A percentile compares a stretch with the other conserved stretches of the same genome.
These are phyloP conservation scores for Mastomys natalensis DNA, from an alignment of 2,113 vertebrate genomes.

Conservation along the genomic window DNA sequence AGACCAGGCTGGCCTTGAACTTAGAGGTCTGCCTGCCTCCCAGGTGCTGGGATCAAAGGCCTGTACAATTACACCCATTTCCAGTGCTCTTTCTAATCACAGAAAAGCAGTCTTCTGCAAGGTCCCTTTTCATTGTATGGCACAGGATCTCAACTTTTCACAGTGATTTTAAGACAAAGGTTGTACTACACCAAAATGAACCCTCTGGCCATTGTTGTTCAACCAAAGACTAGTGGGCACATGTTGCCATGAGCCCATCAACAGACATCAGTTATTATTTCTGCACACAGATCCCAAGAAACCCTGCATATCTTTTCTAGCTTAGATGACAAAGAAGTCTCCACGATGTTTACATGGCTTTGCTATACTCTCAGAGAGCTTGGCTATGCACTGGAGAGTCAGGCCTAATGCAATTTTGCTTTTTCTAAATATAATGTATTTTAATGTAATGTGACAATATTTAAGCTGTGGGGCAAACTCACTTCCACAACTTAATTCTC, in stretches of 20 bases:
- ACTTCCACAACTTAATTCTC: slow-evolving; percentile 79
- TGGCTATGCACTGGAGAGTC: slow-evolving; percentile 54
- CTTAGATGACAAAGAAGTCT: slow-evolving; percentile 73
- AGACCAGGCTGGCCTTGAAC: no score
- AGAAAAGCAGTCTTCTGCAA: slow-evolving; percentile 45
- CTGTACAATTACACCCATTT: no score
- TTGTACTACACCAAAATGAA: neutral
- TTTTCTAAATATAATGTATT: slow-evolving; percentile 62
- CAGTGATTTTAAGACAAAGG: slow-evolving; percentile 16
- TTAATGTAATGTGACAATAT: slow-evolving; percentile 64
- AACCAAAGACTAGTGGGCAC: neutral
- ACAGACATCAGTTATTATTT: slow-evolving; percentile 49
- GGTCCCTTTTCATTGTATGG: neutral
- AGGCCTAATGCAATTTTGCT: slow-evolving; percentile 69
- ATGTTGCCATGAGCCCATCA: neutral
- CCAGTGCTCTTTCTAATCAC: neutral
- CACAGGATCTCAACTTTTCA: neutral
- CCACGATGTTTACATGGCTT: slow-evolving; percentile 59
- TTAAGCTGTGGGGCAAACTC: slow-evolving; percentile 53
- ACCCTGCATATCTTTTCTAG: slow-evolving; percentile 65
- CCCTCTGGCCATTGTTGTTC: neutral
- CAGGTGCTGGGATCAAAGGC: no score
- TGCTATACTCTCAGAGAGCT: slow-evolving; percentile 1
- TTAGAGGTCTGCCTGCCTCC: no score
- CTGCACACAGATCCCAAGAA: slow-evolving; percentile 58